These are phyloP conservation scores for Leptoteleia sp. DNA, from an alignment of 1,140 invertebrate species.

Conservation along the genomic window DNA sequence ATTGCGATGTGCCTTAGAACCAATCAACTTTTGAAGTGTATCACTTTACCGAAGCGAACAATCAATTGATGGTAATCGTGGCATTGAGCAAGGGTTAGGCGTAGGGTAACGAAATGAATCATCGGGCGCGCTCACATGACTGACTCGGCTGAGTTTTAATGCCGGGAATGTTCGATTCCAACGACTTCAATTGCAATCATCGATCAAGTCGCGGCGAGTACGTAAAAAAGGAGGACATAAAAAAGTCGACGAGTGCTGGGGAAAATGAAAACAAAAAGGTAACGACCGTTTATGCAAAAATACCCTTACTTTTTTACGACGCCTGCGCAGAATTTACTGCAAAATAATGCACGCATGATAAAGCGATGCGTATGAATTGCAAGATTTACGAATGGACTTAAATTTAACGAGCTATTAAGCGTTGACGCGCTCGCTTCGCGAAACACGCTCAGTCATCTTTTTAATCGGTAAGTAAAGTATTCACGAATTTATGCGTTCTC, in stretches of 20 bases:
- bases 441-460: slow-evolving; percentile 65
- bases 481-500: slow-evolving; percentile 54
- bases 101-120: slow-evolving; percentile 68
- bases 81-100: slow-evolving; percentile 63
- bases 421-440: slow-evolving; percentile 41
- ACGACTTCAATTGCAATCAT: slow-evolving; percentile 58
- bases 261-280: slow-evolving; percentile 64
- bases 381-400: slow-evolving; percentile 59
- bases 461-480: slow-evolving; percentile 61
- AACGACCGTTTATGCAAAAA: slow-evolving; percentile 63
- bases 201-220: slow-evolving; percentile 32
- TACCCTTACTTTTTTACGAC: slow-evolving; percentile 59
- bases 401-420: slow-evolving; percentile 68
- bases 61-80: slow-evolving; percentile 60
- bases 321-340: slow-evolving; percentile 40
- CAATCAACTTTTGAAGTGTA: slow-evolving; percentile 54
- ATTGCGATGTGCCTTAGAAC: slow-evolving; percentile 26
- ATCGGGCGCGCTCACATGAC: slow-evolving; percentile 67
- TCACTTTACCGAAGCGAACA: slow-evolving; percentile 41
- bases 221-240: slow-evolving; percentile 46
- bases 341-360: slow-evolving; percentile 61
- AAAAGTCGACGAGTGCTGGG: slow-evolving; percentile 42
- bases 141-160: slow-evolving; percentile 69
- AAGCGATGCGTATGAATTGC: slow-evolving; percentile 60
- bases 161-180: slow-evolving; percentile 70